Base-by-base conservation (phyloP, 2,888 invertebrate genomes). In the Abrostola tripartita region DNA sequence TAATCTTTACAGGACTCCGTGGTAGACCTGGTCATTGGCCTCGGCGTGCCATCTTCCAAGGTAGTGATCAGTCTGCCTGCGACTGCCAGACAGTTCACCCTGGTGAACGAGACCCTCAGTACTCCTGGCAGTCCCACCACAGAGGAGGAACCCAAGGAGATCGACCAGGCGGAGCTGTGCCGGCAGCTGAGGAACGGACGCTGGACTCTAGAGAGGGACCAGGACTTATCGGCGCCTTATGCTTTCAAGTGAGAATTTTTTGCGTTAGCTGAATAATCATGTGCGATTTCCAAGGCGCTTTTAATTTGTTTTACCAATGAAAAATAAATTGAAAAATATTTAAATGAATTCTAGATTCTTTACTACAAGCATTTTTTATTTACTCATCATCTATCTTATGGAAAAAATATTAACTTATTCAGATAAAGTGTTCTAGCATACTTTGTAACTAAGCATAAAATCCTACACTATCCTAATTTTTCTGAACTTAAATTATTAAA, bases 181-280 rank as follows among this genome's bases (percentile, higher is more conserved):
- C 83, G 92, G 6, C 88, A 91, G 71, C 89, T 97, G 86, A 91
- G 93, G 59, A 96, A 95, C 38, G 95, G 95, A 74, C 89, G 95
- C 52, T 97, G 97, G 97, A 97, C 96, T 0, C 85, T 97, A 68
- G 97, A 97, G 84, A 95, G 97, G 62, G 97, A 97, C 77, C 97
- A 97, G 84, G 97, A 97, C 89, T 91, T 97, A 69, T 96, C 97
- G 0, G 97, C 96, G 65, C 97, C 97, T 76, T 97, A 97, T 82
- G 96, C 97, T 81, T 97, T 96, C 86, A 95, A 95, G 96, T 96
- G 81, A 91, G 91, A 71, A 7, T 40, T 64, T 11, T 1, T 1
- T 6, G 24, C 24, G 55, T 49, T 10, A 37, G 53, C 54, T 61
- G 12, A 42, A 14, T 52, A 6, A 57, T n/a, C 11, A 40, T 36